A percentile compares a stretch with the other conserved stretches of the same genome.
Conservation (phyloP, 37 sponge, comb jelly and placozoan species). For the Hormiphora californensis region DNA sequence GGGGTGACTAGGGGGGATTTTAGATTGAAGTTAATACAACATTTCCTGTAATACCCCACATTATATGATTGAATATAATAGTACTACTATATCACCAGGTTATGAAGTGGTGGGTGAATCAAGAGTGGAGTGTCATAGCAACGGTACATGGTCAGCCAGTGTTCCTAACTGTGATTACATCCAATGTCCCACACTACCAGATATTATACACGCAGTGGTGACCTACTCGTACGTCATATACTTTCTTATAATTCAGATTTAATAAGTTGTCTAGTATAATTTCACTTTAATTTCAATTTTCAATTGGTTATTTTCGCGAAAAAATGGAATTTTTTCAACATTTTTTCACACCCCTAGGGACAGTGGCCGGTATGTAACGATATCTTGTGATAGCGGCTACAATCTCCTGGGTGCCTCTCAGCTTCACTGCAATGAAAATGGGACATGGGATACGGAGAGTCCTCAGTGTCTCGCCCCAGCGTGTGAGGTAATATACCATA, state of each 20-base stretch:
- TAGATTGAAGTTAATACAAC: too few species aligned
- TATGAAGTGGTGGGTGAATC: neutral
- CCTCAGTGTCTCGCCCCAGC: neutral
- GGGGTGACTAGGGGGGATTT: too few species aligned
- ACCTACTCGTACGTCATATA: neutral
- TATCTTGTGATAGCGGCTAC: neutral
- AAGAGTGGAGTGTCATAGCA: neutral
- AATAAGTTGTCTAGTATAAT: neutral
- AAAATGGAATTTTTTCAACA: too few species aligned
- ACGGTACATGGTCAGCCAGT: neutral
- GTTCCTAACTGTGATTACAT: neutral
- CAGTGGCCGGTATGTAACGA: neutral
- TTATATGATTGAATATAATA: too few species aligned
- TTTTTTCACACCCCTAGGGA: neutral
- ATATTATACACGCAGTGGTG: neutral
- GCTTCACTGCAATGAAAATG: neutral
- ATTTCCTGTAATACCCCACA: too few species aligned
- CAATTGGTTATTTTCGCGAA: too few species aligned
- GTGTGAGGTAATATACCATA: conserved; percentile 1
- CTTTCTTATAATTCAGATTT: neutral
- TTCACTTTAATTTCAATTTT: too few species aligned
- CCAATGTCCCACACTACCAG: neutral
- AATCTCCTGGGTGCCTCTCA: neutral
- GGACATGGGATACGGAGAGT: neutral
- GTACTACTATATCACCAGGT: too few species aligned